These are phyloP conservation scores for Amphiura filiformis DNA, from an alignment of 35 echinoderm and acorn worm species.

Conservation along the genomic window DNA sequence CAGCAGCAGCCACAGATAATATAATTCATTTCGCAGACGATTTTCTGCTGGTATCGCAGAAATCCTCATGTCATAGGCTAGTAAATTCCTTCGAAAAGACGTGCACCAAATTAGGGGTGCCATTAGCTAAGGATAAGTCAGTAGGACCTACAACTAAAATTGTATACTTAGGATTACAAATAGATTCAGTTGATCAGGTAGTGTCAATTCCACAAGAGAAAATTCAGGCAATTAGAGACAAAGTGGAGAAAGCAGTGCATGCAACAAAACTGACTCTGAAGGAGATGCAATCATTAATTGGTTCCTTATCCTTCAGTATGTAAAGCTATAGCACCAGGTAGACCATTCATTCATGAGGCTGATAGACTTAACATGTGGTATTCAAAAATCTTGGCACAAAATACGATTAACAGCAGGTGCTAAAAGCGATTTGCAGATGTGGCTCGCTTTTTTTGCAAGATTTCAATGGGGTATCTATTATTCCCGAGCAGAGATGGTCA, in stretches of 20 bases:
- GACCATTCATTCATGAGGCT: background rate
- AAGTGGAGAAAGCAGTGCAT: background rate
- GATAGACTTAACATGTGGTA: background rate
- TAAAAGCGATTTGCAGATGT: background rate
- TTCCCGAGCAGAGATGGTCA: background rate
- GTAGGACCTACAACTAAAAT: background rate
- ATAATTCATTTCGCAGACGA: constrained; percentile 28
- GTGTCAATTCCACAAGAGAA: constrained; percentile 27
- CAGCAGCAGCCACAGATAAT: background rate
- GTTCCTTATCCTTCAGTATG: background rate
- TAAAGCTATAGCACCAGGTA: background rate
- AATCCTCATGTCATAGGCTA: background rate
- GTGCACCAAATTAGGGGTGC: background rate
- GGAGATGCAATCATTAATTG: too few species aligned
- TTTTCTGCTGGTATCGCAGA: constrained; percentile 10
- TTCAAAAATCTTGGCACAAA: background rate
- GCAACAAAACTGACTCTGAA: background rate
- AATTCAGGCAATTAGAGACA: background rate
- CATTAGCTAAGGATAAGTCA: constrained; percentile 16
- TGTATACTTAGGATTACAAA: constrained; percentile 11
- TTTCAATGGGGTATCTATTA: background rate
- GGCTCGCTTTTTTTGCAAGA: background rate
- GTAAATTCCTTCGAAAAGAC: background rate
- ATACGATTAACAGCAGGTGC: background rate
- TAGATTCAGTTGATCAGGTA: constrained; percentile 14